phyloP scores from a whole-genome alignment of 2,113 vertebrate species.

The Petromus typicus region DNA sequence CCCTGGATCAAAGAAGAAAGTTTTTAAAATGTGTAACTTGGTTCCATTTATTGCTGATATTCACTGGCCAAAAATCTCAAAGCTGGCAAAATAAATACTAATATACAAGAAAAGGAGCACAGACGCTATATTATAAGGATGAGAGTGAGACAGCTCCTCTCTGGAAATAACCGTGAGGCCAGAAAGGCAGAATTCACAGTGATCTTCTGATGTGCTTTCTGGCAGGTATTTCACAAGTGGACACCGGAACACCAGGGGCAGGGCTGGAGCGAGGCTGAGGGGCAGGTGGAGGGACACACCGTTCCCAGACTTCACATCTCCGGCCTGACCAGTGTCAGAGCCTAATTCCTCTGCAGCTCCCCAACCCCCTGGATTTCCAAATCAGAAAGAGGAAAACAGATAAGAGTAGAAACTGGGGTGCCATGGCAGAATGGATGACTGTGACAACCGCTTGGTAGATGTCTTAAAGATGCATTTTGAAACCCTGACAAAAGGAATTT shows the following conservation, averaged over 20 bases:
- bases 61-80: conserved; percentile 30
- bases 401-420: not conserved
- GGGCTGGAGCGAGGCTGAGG: too few relatives aligned
- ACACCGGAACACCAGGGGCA: not conserved
- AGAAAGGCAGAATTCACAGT: conserved; percentile 64
- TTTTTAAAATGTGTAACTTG: conserved; percentile 22
- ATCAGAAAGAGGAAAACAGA: not conserved
- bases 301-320: not conserved
- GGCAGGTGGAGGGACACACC: not conserved
- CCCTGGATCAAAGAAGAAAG: conserved; percentile 22
- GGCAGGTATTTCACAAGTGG: conserved; percentile 14
- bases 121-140: conserved; percentile 9
- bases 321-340: not conserved
- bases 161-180: conserved; percentile 31
- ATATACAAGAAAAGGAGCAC: conserved; percentile 36
- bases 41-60: conserved; percentile 30
- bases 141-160: not conserved
- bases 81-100: conserved; percentile 56
- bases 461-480: not conserved
- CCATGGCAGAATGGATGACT: not conserved
- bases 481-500: not conserved
- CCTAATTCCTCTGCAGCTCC: not conserved
- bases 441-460: conserved; percentile 36
- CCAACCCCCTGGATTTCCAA: not conserved
- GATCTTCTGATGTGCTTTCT: conserved; percentile 8